These are phyloP conservation scores for Hippocampus guttulatus DNA, from an alignment of 2,113 vertebrate species.

Conservation along the genomic window DNA sequence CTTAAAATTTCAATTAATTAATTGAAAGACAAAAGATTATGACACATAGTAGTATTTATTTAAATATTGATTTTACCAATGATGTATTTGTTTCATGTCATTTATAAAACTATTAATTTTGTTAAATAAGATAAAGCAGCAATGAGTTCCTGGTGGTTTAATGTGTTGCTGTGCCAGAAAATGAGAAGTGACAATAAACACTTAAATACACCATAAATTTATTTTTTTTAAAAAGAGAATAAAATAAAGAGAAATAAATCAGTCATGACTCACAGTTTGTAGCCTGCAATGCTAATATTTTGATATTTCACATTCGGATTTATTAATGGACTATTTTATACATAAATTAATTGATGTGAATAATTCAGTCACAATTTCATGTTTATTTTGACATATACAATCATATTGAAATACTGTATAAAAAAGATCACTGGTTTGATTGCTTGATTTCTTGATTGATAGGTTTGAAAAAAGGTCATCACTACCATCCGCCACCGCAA, in stretches of 20 bases:
- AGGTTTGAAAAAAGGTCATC: slow-evolving; percentile 61
- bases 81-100: neutral
- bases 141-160: neutral
- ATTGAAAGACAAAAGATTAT: neutral
- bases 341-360: neutral
- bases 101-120: neutral
- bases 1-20: neutral
- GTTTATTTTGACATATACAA: neutral
- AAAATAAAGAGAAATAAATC: neutral
- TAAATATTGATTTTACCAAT: neutral
- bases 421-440: neutral
- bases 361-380: neutral
- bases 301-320: neutral
- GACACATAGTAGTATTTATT: neutral
- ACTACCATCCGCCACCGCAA: slow-evolving; percentile 33
- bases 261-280: neutral
- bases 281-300: neutral
- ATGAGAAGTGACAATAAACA: neutral
- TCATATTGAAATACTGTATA: neutral
- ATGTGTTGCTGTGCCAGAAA: neutral
- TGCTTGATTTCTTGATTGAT: neutral
- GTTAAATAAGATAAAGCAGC: neutral
- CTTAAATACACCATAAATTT: neutral
- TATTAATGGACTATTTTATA: too few species aligned
- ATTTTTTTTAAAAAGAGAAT: neutral